Evolutionary conservation across 2,888 invertebrate genomes (phyloP), one percentile per base, ranked within the genome.

Genomic region (Pterostichus madidus): DNA sequence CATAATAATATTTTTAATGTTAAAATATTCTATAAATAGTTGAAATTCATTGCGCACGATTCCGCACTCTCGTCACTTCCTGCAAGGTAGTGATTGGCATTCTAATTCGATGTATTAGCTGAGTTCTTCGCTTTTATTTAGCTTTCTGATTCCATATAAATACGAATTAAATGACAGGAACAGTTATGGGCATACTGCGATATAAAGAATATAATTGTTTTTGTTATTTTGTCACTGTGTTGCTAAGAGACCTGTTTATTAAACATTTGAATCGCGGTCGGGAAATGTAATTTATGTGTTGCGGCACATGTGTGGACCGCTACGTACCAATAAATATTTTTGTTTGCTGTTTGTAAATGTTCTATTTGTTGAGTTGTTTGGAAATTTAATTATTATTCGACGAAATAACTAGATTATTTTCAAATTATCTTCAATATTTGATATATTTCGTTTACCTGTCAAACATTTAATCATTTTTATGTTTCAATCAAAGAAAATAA

Each of bases 11-110:
- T 81, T 81, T 81, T 81, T 81, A 81, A 81, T 81, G 81, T 81
- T 81, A 81, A 81, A 81, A 81, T 81, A 81, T 81, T 81, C 81
- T 73, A 81, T 81, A 75, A 75, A 81, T 81, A 75, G 81, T 81
- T 81, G 81, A 73, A 81, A 81, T 81, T 81, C 81, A 81, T 39
- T 81, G 68, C 49, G 35, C 75, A 75, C 13, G 24, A 59, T 61
- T 49, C 53, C 32, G 81, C 80, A 61, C 59, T 75, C 32, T 75
- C 75, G 81, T 81, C 81, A 81, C 75, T 81, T 81, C 81, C 81
- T 49, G 46, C 13, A 68, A 10, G 49, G 10, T 17, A 73, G 73
- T 61, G 61, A 49, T 79, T 64, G 64, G 79, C 79, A 79, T 79
- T 79, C 68, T 79, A 79, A 79, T 79, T 31, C 32, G 13, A 6